Evolutionary conservation across 2,888 invertebrate species (phyloP), one percentile per base, ranked within the genome.

Genomic region (Drosophila affinis): DNA sequence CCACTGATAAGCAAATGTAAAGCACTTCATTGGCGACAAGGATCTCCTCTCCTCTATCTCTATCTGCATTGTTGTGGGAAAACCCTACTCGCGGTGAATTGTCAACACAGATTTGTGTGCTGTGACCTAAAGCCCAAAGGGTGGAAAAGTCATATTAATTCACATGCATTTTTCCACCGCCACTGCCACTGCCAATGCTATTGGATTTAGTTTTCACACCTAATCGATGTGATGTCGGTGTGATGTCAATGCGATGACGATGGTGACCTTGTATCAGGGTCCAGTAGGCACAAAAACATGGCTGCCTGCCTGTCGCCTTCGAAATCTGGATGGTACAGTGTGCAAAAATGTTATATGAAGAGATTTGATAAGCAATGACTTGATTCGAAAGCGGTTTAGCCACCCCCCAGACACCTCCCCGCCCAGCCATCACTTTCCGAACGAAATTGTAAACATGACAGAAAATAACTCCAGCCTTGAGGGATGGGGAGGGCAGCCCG

Each of bases 1-100:
- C 47, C 39, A 59, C 60, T 71, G 69, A 69, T 69, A 69, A 71
- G 62, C 39, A 39, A 39, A 39, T 39, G 39, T 14, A 39, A 39
- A 24, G 49, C 7, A 24, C 24, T 51, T 51, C n/a, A 10, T 9
- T 51, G 24, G 24, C 14, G 27, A n/a, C 10, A 14, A n/a, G 27
- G 21, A 49, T 27, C 14, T 10, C 24, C 24, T 24, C 24, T 24
- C 24, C 12, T 34, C 34, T 34, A 18, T 12, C 34, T 12, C 34
- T 34, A 12, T 34, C 34, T 34, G 34, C 49, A 49, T 14, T 9
- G n/a, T n/a, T 49, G 6, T 4, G 49, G 49, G 49, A 49, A 49
- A n/a, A 14, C 27, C 49, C 49, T 49, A 14, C 9, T 24, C n/a
- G 3, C 48, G 24, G 4, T 3, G 24, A 24, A 24, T 49, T 49